A percentile compares a stretch with the other conserved stretches of the same genome.
These are phyloP conservation scores for Amblyjoppa fuscipennis DNA, from an alignment of 2,888 invertebrate species.

Conservation along the genomic window DNA sequence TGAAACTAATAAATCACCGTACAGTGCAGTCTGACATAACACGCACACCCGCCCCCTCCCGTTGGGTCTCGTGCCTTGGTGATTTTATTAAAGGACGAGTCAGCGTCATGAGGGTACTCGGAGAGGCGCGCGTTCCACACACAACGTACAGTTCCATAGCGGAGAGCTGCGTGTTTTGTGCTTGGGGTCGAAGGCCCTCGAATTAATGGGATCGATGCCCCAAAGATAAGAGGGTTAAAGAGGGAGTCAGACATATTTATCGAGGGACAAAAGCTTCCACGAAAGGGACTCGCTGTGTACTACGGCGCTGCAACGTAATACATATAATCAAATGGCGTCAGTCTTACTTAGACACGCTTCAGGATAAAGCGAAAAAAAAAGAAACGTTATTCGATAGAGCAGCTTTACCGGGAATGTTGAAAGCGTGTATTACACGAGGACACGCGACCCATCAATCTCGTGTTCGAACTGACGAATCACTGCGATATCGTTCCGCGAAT, in stretches of 20 bases:
- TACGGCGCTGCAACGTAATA: constrained; percentile 14
- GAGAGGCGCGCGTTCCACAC: constrained; percentile 4
- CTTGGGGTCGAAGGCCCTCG: constrained; percentile 59
- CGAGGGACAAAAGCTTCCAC: constrained; percentile 39
- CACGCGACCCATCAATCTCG: constrained; percentile 17
- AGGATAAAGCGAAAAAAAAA: background rate
- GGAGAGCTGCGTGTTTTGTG: constrained; percentile 40
- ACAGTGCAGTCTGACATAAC: background rate
- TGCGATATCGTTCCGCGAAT: background rate
- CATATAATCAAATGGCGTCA: constrained; percentile 48
- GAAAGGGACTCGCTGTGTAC: constrained; percentile 39
- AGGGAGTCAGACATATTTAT: constrained; percentile 52
- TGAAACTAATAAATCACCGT: background rate
- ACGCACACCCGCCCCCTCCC: background rate
- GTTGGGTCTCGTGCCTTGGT: background rate
- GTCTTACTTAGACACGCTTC: constrained; percentile 1
- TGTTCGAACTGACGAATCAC: background rate
- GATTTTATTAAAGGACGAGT: constrained; percentile 28
- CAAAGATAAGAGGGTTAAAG: constrained; percentile 70
- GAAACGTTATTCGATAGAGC: background rate
- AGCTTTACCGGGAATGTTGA: background rate
- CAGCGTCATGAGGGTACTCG: background rate
- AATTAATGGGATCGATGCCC: constrained; percentile 73
- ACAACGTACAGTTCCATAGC: constrained; percentile 1
- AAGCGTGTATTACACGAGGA: background rate